Evolutionary conservation across 2,797 vertebrate species (phyloP), one percentile per base, ranked within the genome.

Genomic region (Otus scops): DNA sequence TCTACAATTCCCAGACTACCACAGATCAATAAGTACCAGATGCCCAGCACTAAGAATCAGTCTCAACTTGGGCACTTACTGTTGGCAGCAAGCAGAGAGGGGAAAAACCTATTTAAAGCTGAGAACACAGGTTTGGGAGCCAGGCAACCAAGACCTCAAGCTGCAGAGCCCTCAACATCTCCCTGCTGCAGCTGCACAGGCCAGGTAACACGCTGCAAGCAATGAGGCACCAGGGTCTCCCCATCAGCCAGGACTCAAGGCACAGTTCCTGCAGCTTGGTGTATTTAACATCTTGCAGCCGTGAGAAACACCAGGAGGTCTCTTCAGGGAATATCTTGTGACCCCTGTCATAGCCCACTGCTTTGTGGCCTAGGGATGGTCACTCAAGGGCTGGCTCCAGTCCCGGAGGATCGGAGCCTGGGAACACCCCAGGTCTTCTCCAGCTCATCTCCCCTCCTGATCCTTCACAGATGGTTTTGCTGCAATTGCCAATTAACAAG

Each of bases 11-110:
- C 50, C 63, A 71, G 15, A 16, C 57, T 28, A 14, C 47, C 14
- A 2, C 0, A 2, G 54, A 12, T 4, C 4, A 1, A 30, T 10
- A 6, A 86, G 26, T 45, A 27, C 23, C 53, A 20, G n/a, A 4
- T 4, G 7, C 53, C 57, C 56, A 50, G 11, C 30, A 1, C 2
- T 8, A 41, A 48, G 38, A 13, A 16, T 6, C 26, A 6, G 43
- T 4, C 60, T 39, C 48, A 9, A 13, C 11, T 0, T 9, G 4
- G 28, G 24, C 32, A 2, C 13, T 30, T 24, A 1, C 5, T 38
- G 22, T 4, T 43, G 60, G 21, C 36, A 78, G 24, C 57, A 63
- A 32, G 4, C 32, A 73, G 47, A 28, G 26, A 32, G 14, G 10
- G 9, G 10, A 61, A 71, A 45, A 86, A 34, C 7, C 10, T 23